Percentiles rank a stretch among this genome's conserved stretches.
Evolutionary conservation across 2,113 vertebrate species (phyloP).

Genomic region (Salvelinus alpinus): DNA sequence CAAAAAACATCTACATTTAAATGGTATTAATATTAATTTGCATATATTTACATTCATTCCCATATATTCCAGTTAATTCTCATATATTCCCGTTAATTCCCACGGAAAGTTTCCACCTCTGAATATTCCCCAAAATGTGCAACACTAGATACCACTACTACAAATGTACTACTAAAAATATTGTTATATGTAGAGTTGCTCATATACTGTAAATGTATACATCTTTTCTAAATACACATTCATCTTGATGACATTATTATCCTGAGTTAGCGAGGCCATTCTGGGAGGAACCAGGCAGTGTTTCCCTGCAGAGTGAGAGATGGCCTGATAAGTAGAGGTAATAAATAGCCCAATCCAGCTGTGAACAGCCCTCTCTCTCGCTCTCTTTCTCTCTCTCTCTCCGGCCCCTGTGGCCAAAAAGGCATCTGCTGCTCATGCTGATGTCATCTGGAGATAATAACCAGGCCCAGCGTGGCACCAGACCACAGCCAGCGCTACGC

Average conservation of each 20-base stretch:
- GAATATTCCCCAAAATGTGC: too few species aligned
- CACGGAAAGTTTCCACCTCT: too few species aligned
- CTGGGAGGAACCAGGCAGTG: conserved; percentile 42
- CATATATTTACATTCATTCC: too few species aligned
- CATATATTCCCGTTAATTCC: too few species aligned
- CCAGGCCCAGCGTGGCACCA: conserved; percentile 63
- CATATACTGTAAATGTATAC: too few species aligned
- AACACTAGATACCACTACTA: conserved; percentile 20
- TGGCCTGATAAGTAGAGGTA: conserved; percentile 60
- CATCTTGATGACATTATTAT: conserved; percentile 37
- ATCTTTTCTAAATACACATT: neutral
- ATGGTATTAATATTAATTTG: too few species aligned
- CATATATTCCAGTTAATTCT: too few species aligned
- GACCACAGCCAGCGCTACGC: conserved; percentile 54
- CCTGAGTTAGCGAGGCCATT: conserved; percentile 32
- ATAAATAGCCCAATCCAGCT: conserved; percentile 58
- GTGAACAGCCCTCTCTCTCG: conserved; percentile 33
- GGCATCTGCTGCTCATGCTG: conserved; percentile 74
- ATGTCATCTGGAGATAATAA: conserved; percentile 78
- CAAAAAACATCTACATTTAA: too few species aligned
- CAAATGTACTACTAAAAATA: neutral
- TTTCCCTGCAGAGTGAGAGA: conserved; percentile 40
- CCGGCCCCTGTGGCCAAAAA: conserved; percentile 63
- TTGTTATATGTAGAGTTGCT: too few species aligned
- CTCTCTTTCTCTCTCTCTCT: conserved; percentile 15